These are phyloP conservation scores for Calidris pygmaea DNA, from an alignment of 2,113 vertebrate genomes.

Conservation along the genomic window DNA sequence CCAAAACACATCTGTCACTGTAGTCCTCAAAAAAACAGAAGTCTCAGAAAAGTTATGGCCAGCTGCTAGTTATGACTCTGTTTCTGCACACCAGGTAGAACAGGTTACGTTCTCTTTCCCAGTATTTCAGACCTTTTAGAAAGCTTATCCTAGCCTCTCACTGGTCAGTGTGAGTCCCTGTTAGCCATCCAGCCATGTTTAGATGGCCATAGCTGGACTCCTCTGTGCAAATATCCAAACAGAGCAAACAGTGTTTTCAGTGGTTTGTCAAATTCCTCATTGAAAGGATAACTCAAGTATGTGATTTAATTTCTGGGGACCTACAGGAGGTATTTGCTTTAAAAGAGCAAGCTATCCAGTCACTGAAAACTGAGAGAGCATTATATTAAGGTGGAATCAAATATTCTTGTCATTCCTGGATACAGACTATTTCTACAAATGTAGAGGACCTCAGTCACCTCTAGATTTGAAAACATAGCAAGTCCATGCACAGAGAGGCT, in stretches of 20 bases:
- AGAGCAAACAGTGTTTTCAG: background rate
- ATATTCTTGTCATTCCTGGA: background rate
- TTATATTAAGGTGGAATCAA: background rate
- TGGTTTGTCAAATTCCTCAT: slow-evolving; percentile 2
- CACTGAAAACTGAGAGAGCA: background rate
- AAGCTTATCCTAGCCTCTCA: background rate
- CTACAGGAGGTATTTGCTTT: background rate
- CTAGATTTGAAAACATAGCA: background rate
- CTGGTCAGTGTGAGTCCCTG: background rate
- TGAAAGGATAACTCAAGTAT: slow-evolving; percentile 16
- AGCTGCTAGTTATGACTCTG: background rate
- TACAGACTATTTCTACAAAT: background rate
- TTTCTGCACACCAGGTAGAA: background rate
- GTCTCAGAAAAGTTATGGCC: background rate
- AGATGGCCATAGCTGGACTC: background rate
- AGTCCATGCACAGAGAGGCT: background rate
- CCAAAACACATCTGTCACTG: background rate
- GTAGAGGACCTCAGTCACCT: background rate
- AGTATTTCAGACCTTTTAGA: background rate
- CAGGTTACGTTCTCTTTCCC: background rate
- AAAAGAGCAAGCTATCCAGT: background rate
- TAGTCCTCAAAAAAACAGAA: background rate
- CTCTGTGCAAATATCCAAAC: background rate
- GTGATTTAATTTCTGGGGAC: slow-evolving; percentile 1
- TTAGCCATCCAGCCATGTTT: background rate